These are phyloP conservation scores for Laticauda colubrina DNA, from an alignment of 2,113 vertebrate genomes.

Conservation along the genomic window DNA sequence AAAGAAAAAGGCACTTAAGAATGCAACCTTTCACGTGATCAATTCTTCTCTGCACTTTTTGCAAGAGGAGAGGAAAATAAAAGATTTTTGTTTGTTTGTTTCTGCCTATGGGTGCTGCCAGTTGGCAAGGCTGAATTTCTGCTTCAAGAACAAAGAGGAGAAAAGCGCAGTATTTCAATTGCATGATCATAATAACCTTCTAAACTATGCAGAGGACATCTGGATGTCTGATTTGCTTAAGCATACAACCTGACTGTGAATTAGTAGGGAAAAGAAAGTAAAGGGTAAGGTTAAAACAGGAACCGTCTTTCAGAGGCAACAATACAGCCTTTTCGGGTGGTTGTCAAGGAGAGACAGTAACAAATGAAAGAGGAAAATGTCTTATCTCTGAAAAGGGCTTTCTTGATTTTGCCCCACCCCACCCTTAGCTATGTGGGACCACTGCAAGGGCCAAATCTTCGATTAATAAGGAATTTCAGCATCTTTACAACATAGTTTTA, in stretches of 20 bases:
- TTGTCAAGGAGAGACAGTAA: neutral
- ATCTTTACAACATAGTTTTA: neutral
- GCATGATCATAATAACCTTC: conserved; percentile 5
- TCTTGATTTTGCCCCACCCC: neutral
- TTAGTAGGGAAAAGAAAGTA: neutral
- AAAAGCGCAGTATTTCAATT: neutral
- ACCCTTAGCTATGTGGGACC: neutral
- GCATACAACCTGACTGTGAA: neutral
- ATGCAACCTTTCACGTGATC: neutral
- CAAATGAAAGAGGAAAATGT: neutral
- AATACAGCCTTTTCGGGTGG: neutral
- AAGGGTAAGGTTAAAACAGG: neutral
- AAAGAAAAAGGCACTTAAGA: neutral
- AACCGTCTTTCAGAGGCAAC: neutral
- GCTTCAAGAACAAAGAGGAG: conserved; percentile 17
- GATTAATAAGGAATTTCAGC: neutral
- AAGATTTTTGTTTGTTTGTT: neutral
- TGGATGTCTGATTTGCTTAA: conserved; percentile 9
- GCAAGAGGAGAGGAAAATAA: neutral
- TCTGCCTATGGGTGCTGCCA: neutral
- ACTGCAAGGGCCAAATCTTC: neutral
- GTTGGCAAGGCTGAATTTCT: conserved; percentile 9
- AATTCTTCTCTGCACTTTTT: neutral
- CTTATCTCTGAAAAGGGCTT: neutral
- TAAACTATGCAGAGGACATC: conserved; percentile 14